These are phyloP conservation scores for Standfussiana lucernea DNA, from an alignment of 2,888 invertebrate genomes.

Conservation along the genomic window DNA sequence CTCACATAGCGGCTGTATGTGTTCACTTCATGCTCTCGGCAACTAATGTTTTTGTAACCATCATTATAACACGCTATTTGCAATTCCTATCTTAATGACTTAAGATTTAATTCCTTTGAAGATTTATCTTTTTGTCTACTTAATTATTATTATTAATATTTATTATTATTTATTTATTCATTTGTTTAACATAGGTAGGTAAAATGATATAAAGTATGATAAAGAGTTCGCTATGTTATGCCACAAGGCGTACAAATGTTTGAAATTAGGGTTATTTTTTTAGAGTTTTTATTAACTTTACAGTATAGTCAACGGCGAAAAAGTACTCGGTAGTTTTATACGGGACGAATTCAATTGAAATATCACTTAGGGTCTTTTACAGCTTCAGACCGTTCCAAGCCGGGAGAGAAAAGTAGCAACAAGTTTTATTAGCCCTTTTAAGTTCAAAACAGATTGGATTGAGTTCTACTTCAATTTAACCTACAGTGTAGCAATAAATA, in stretches of 20 bases:
- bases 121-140: not conserved
- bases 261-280: too few relatives aligned
- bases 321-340: not conserved
- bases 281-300: too few relatives aligned
- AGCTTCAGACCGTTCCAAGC: not conserved
- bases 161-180: too few relatives aligned
- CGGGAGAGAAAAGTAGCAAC: not conserved
- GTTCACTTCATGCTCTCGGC: not conserved
- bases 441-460: not conserved
- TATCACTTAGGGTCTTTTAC: not conserved
- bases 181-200: too few relatives aligned
- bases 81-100: constrained; percentile 5
- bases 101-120: not conserved
- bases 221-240: too few relatives aligned
- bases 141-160: too few relatives aligned
- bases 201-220: too few relatives aligned
- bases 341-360: not conserved
- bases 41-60: constrained; percentile 7
- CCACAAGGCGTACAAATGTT: too few relatives aligned
- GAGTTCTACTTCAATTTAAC: not conserved
- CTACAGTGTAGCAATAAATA: not conserved
- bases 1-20: not conserved
- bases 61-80: constrained; percentile 2
- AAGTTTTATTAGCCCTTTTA: not conserved
- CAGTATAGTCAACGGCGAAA: too few relatives aligned